Conservation (phyloP, 2,888 invertebrate species). For the Cantharis rufa region DNA sequence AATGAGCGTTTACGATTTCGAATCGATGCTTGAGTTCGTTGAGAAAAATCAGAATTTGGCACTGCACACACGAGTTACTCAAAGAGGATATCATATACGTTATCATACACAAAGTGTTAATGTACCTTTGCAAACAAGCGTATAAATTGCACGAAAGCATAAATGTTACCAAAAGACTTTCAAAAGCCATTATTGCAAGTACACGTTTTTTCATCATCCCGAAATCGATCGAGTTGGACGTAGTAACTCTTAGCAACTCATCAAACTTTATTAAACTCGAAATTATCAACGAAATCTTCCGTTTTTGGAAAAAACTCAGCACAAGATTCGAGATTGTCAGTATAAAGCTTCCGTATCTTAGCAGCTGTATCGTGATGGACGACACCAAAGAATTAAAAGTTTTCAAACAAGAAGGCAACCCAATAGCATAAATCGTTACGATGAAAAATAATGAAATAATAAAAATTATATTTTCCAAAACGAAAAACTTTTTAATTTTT, state of each 20-base stretch:
- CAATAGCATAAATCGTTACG: neutral
- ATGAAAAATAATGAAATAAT: neutral
- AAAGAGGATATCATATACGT: neutral
- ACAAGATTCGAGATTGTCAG: neutral
- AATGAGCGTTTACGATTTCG: neutral
- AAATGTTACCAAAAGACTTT: neutral
- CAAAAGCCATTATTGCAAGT: neutral
- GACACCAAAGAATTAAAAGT: slow-evolving; percentile 1
- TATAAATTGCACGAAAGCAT: neutral
- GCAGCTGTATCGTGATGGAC: neutral
- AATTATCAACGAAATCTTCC: neutral
- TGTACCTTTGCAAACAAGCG: neutral
- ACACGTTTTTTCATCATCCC: neutral
- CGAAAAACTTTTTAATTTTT: neutral
- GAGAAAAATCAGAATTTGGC: slow-evolving; percentile 4
- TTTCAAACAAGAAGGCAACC: neutral
- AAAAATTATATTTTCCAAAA: neutral
- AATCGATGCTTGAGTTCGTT: slow-evolving; percentile 4
- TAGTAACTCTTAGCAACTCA: neutral
- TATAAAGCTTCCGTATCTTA: neutral
- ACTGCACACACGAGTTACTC: neutral
- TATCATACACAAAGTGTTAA: neutral
- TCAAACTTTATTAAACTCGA: neutral
- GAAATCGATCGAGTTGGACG: neutral
- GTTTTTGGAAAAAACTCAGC: neutral